Evolutionary conservation across 2,888 invertebrate species (phyloP), one percentile per base, ranked within the genome.

Genomic region (Pristionchus entomophagus): DNA sequence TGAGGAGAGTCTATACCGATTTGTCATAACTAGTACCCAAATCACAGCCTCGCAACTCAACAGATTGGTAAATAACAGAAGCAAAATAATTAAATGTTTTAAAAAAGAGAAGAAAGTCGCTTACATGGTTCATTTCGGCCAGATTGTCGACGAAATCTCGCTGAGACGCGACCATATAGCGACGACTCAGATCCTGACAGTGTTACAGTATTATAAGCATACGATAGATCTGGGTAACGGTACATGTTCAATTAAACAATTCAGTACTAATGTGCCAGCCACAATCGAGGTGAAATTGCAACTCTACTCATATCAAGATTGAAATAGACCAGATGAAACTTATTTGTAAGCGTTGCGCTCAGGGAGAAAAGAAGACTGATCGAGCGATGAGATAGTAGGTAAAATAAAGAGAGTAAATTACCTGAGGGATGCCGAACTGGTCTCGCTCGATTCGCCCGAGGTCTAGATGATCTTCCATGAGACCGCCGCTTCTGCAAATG

Each of bases 391-490:
- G n/a, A 17, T 29, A 22, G 10, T 0, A 5, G 32, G 17, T 77
- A 32, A 89, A 51, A 51, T 22, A 56, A 56, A 8, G 22, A n/a
- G n/a, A n/a, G n/a, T n/a, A n/a, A n/a, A n/a, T n/a, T n/a, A n/a
- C n/a, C n/a, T 90, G 91, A 19, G 91, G 90, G 73, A 91, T 91
- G 22, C 89, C 90, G 26, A 88, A 32, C 22, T 87, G 87, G 53
- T 91, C 90, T 38, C 77, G 85, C 45, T 87, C 87, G 22, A 88
- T 87, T 29, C 88, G 84, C 3, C 45, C 62, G 53, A 88, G 53
- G 49, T 90, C 90, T 56, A 89, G 89, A 35, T 88, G 88, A 53
- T 90, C 90, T 29, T 87, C 87, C 22, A 88, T 87, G 83, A 86
- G 84, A 5, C 88, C 89, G 38, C 89, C 88, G 41, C 77, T 84